Conservation (phyloP, 2,113 vertebrate species). For the Progne subis region DNA sequence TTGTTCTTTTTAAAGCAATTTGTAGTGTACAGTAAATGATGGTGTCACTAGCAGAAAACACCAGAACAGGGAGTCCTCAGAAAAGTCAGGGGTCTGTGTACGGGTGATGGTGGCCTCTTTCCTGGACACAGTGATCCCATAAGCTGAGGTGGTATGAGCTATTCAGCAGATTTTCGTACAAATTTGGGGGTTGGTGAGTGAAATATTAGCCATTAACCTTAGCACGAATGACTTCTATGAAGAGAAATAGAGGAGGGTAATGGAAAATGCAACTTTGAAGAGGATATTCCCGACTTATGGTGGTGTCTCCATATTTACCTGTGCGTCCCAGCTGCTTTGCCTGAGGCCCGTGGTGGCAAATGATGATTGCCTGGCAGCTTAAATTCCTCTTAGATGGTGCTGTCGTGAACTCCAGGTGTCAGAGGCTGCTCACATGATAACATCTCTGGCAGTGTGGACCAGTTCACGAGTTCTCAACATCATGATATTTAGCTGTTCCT, state of each 20-base stretch:
- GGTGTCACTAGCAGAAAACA: background rate
- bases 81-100: background rate
- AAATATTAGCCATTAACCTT: background rate
- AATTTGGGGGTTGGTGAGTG: background rate
- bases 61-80: background rate
- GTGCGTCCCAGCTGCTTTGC: background rate
- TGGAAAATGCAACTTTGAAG: background rate
- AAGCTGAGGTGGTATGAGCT: background rate
- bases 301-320: background rate
- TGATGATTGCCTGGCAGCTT: background rate
- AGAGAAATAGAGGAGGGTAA: background rate
- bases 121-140: background rate
- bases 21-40: background rate
- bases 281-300: background rate
- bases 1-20: background rate
- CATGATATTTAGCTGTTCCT: background rate
- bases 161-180: fast-evolving
- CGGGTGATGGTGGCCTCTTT: background rate
- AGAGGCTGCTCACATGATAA: background rate
- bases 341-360: background rate
- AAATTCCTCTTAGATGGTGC: background rate
- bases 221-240: background rate
- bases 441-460: background rate
- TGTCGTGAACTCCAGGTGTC: background rate
- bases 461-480: background rate